Conservation (phyloP, 2,888 invertebrate genomes). For the Pecten maximus region DNA sequence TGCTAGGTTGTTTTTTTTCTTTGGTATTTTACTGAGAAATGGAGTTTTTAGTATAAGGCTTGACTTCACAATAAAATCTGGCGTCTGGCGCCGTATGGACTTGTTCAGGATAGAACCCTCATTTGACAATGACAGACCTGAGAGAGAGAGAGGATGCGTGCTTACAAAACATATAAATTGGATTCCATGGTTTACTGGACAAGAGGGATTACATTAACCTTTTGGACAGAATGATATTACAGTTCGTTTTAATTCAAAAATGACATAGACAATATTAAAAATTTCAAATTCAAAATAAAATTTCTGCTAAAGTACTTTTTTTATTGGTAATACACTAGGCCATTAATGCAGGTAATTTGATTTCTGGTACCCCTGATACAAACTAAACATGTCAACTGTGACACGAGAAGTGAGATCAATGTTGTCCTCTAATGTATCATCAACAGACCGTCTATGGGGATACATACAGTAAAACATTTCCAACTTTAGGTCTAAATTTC, state of each 20-base stretch:
- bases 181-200: background rate
- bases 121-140: background rate
- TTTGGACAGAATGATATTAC: background rate
- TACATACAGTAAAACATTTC: background rate
- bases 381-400: background rate
- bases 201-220: background rate
- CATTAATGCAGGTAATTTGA: no score
- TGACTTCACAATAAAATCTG: background rate
- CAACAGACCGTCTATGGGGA: no score
- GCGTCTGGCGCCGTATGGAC: background rate
- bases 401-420: background rate
- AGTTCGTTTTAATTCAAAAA: background rate
- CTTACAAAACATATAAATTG: background rate
- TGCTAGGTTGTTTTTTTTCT: no score
- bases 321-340: background rate
- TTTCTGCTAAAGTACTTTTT: background rate
- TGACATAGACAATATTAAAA: background rate
- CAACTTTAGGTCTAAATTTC: background rate
- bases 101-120: background rate
- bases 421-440: background rate
- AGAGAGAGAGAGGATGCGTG: background rate
- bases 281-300: background rate
- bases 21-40: background rate
- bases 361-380: background rate
- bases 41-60: background rate